Conservation (phyloP, 2,888 invertebrate species). For the Sympetrum striolatum region DNA sequence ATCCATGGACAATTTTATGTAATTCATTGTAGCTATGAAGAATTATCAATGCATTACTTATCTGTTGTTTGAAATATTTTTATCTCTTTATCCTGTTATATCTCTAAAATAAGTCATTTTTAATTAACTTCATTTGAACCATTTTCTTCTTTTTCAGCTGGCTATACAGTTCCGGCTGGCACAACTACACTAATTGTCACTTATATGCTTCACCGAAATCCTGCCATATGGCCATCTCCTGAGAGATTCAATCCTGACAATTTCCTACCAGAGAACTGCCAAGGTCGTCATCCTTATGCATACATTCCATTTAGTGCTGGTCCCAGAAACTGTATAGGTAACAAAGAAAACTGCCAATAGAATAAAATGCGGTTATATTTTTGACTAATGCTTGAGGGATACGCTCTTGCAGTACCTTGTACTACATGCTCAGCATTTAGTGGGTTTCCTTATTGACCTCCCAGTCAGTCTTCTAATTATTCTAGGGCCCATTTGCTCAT, state of each 20-base stretch:
- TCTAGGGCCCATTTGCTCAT: not conserved
- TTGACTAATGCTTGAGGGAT: not conserved
- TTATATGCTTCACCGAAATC: slow-evolving; percentile 59
- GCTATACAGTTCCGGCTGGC: slow-evolving; percentile 56
- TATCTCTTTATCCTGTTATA: not conserved
- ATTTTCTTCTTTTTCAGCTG: slow-evolving; percentile 51
- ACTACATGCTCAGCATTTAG: not conserved
- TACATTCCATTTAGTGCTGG: slow-evolving; percentile 59
- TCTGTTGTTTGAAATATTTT: too few species aligned
- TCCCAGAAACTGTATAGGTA: slow-evolving; percentile 57
- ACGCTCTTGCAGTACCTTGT: not conserved
- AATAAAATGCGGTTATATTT: not conserved
- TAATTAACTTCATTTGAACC: too few species aligned
- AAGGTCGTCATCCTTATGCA: slow-evolving; percentile 58
- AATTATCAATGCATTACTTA: too few species aligned
- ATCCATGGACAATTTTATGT: too few species aligned
- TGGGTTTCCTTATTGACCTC: not conserved
- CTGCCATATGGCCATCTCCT: slow-evolving; percentile 60
- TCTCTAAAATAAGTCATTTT: not conserved
- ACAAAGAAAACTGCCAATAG: not conserved
- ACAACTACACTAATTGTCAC: slow-evolving; percentile 56
- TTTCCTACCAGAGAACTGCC: slow-evolving; percentile 59
- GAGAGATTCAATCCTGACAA: slow-evolving; percentile 62
- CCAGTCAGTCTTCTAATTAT: not conserved
- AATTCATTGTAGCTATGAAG: too few species aligned